Evolutionary conservation across 2,113 vertebrate species (phyloP).

Genomic region (Platysteira castanea): DNA sequence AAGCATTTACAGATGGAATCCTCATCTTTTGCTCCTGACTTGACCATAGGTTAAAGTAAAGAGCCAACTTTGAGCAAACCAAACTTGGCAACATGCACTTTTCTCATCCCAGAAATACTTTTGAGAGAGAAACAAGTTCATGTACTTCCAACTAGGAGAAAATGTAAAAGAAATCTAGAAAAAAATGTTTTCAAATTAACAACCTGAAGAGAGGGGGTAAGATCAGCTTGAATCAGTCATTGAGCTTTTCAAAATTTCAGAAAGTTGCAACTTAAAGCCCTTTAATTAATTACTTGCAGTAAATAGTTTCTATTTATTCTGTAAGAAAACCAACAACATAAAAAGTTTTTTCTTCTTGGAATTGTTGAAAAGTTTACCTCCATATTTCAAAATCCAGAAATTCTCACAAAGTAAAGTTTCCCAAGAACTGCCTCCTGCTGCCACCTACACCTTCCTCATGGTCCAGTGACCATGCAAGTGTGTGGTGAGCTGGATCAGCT

Average conservation of each 20-base stretch:
- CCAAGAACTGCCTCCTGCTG: neutral
- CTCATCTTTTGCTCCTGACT: neutral
- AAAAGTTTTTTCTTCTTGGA: neutral
- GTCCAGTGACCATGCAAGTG: neutral
- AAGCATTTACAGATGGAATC: neutral
- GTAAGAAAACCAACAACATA: neutral
- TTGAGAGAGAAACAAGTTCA: neutral
- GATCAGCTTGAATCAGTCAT: neutral
- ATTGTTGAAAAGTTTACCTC: neutral
- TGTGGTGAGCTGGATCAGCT: neutral
- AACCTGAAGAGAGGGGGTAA: neutral
- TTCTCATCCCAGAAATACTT: neutral
- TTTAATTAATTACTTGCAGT: neutral
- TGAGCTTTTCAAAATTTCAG: neutral
- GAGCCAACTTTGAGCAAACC: neutral
- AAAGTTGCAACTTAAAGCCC: neutral
- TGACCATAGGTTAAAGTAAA: neutral
- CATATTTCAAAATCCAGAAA: neutral
- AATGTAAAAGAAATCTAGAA: neutral
- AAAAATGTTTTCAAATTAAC: neutral
- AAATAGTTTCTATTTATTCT: neutral
- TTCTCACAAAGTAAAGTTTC: neutral
- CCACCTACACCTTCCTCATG: neutral
- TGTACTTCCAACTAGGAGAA: neutral
- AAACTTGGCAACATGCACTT: neutral